These are phyloP conservation scores for Punctoribates punctum DNA, from an alignment of 2,888 invertebrate genomes.

Conservation along the genomic window DNA sequence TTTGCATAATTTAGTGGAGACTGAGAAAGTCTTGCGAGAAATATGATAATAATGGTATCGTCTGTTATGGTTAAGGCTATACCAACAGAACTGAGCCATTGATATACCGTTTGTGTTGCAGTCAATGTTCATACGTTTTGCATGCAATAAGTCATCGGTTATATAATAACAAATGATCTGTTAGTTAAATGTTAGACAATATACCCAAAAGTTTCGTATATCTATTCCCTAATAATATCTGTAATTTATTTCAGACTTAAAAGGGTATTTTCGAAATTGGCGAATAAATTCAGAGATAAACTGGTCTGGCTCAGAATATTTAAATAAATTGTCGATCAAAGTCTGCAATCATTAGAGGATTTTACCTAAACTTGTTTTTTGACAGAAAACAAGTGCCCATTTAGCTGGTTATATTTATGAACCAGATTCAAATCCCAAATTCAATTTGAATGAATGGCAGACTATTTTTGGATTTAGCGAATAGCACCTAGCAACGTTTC, in stretches of 20 bases:
- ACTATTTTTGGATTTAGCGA: too few species aligned
- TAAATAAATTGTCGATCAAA: background rate
- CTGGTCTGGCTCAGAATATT: background rate
- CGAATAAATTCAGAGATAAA: background rate
- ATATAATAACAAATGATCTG: conserved; percentile 9
- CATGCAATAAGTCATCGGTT: conserved; percentile 12
- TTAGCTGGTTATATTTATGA: too few species aligned
- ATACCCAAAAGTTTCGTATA: background rate
- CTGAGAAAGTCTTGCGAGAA: background rate
- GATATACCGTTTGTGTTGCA: conserved; percentile 7
- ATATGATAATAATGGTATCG: background rate
- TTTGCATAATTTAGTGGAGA: conserved; percentile 4
- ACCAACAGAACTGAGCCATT: background rate
- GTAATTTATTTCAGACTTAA: conserved; percentile 2
- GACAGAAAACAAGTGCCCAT: too few species aligned
- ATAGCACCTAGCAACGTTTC: too few species aligned
- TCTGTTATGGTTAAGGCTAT: background rate
- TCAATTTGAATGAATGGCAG: too few species aligned
- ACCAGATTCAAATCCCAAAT: too few species aligned
- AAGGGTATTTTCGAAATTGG: background rate
- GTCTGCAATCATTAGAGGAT: conserved; percentile 6
- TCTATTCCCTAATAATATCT: background rate
- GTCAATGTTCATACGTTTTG: background rate
- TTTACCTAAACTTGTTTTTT: too few species aligned
- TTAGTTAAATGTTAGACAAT: conserved; percentile 16